Evolutionary conservation across 2,113 vertebrate species (phyloP).

Genomic region (Mohoua ochrocephala): DNA sequence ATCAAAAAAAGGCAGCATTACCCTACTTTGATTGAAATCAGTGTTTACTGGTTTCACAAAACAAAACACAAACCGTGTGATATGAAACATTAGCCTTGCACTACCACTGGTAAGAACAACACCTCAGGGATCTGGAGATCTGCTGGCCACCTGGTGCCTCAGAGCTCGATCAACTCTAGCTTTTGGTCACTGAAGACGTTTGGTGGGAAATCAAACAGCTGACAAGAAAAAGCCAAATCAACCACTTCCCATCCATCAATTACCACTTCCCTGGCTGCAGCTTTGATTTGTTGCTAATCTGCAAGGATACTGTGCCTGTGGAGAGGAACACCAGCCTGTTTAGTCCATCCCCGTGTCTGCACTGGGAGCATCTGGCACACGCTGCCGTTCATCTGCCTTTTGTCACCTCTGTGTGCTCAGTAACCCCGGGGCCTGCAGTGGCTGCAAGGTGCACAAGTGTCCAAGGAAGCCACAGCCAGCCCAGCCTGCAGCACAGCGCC

Average conservation of each 20-base stretch:
- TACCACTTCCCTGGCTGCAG: neutral
- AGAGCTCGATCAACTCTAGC: neutral
- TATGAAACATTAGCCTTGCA: neutral
- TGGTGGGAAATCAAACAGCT: neutral
- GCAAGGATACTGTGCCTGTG: neutral
- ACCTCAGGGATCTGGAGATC: neutral
- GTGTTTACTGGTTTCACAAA: neutral
- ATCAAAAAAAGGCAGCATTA: neutral
- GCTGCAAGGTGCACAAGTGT: neutral
- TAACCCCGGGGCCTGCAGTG: neutral
- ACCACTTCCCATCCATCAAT: neutral
- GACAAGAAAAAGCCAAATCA: neutral
- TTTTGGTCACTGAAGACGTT: neutral
- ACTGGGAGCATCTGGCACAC: neutral
- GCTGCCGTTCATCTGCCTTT: neutral
- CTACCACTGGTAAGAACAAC: neutral
- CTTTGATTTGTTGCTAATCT: neutral
- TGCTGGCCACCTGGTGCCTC: neutral
- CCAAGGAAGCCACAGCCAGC: neutral
- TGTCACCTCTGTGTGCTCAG: neutral
- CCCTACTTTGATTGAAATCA: neutral
- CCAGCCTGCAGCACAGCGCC: neutral
- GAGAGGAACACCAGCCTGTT: neutral
- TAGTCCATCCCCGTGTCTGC: neutral
- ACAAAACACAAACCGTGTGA: rapidly evolving